phyloP scores from a whole-genome alignment of 2,888 invertebrate genomes.

The Lapara coniferarum region DNA sequence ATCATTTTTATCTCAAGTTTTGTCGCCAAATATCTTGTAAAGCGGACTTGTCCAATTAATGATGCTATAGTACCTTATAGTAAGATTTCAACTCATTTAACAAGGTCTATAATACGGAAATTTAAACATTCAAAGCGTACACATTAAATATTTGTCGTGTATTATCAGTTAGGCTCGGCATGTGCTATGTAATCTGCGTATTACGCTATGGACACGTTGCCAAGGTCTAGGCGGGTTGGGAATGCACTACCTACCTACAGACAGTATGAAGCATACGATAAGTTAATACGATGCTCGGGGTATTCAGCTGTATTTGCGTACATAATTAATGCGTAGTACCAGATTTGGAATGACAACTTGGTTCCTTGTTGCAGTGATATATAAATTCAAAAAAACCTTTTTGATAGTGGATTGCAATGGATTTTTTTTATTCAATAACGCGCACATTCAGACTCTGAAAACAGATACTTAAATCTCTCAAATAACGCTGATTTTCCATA shows the following conservation, averaged over 20 bases:
- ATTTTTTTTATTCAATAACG: too few species aligned
- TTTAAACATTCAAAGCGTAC: background rate
- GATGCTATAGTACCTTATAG: too few species aligned
- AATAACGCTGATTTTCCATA: too few species aligned
- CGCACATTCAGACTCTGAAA: too few species aligned
- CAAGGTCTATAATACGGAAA: background rate
- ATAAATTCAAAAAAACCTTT: too few species aligned
- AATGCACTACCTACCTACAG: slow-evolving; percentile 41
- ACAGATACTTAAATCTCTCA: too few species aligned
- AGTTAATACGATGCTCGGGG: slow-evolving; percentile 47
- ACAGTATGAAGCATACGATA: slow-evolving; percentile 38
- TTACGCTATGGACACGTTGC: slow-evolving; percentile 2
- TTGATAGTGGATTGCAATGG: too few species aligned
- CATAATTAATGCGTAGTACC: slow-evolving; percentile 35
- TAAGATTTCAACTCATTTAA: background rate
- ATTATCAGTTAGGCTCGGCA: slow-evolving; percentile 10
- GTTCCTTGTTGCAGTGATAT: background rate
- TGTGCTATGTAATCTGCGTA: slow-evolving; percentile 13
- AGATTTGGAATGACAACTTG: background rate
- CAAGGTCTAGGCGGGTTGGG: slow-evolving; percentile 23
- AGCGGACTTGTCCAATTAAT: background rate
- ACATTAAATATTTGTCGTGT: slow-evolving; percentile 1
- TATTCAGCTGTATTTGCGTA: slow-evolving; percentile 32
- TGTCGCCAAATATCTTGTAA: background rate
- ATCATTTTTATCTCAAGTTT: background rate